These are phyloP conservation scores for Aphidoletes aphidimyza DNA, from an alignment of 2,888 invertebrate species.

Conservation along the genomic window DNA sequence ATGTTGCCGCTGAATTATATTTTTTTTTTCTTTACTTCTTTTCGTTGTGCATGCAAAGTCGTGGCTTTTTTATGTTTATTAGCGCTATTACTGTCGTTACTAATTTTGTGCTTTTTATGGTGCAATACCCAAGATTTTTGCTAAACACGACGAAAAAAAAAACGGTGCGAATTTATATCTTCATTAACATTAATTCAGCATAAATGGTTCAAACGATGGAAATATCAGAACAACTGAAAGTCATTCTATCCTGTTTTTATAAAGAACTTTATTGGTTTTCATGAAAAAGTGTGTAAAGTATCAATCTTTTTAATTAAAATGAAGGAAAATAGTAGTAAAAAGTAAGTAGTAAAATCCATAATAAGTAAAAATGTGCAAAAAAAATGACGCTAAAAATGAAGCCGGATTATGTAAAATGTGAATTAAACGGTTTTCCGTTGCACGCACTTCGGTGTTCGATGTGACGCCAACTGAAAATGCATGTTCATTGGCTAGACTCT, in stretches of 20 bases:
- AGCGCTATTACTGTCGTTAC: neutral
- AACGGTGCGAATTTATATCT: too few species aligned
- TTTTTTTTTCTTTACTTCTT: neutral
- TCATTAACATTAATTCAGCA: too few species aligned
- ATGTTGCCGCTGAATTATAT: conserved; percentile 43
- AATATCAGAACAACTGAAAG: too few species aligned
- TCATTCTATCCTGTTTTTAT: too few species aligned
- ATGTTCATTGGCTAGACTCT: neutral
- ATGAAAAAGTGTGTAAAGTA: too few species aligned
- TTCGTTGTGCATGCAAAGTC: conserved; percentile 27
- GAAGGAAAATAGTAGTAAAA: too few species aligned
- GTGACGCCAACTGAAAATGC: neutral
- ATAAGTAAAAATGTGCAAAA: neutral
- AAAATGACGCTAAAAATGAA: neutral
- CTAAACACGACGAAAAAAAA: neutral
- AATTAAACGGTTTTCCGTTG: neutral
- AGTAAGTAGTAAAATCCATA: too few species aligned
- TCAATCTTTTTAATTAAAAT: too few species aligned
- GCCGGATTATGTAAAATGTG: neutral
- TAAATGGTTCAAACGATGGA: too few species aligned
- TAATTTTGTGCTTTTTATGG: neutral
- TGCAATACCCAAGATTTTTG: neutral
- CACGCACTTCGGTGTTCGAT: neutral
- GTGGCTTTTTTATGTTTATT: conserved; percentile 29
- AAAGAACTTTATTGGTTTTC: too few species aligned